A percentile compares a stretch with the other conserved stretches of the same genome.
Conservation (phyloP, 23 tunicate genomes). For the Clavelina lepadiformis region DNA sequence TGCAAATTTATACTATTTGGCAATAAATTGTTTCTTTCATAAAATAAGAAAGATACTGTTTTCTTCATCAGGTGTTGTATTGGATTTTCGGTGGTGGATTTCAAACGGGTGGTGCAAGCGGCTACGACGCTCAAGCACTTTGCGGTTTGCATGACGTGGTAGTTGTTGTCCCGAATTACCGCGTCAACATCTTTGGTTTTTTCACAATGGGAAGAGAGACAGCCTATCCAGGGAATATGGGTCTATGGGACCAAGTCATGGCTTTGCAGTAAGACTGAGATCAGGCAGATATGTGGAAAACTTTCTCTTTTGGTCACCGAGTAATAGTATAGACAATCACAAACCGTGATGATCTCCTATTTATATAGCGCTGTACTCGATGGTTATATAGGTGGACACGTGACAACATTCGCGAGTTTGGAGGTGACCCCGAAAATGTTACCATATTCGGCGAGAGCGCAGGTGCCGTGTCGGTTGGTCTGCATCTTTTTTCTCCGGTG, state of each 20-base stretch:
- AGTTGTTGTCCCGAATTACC: slow-evolving; percentile 51
- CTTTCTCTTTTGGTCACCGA: neutral
- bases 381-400: too few species aligned
- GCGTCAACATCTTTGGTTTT: slow-evolving; percentile 43
- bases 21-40: too few species aligned
- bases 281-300: neutral
- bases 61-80: slow-evolving; percentile 44
- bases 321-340: too few species aligned
- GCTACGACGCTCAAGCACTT: slow-evolving; percentile 21
- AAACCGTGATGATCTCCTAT: too few species aligned
- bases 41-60: too few species aligned
- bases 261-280: slow-evolving; percentile 47
- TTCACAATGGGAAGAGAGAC: slow-evolving; percentile 32
- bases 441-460: too few species aligned
- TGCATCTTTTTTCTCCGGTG: too few species aligned
- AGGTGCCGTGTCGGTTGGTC: too few species aligned
- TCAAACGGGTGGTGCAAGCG: slow-evolving; percentile 11
- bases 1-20: too few species aligned
- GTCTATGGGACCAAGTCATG: slow-evolving; percentile 47
- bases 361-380: too few species aligned
- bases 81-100: slow-evolving; percentile 60
- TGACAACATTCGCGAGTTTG: too few species aligned
- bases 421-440: too few species aligned
- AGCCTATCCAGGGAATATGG: slow-evolving; percentile 34
- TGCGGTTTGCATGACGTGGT: slow-evolving; percentile 38